Conservation (phyloP, 2,888 invertebrate genomes). For the Petrolisthes manimaculis region DNA sequence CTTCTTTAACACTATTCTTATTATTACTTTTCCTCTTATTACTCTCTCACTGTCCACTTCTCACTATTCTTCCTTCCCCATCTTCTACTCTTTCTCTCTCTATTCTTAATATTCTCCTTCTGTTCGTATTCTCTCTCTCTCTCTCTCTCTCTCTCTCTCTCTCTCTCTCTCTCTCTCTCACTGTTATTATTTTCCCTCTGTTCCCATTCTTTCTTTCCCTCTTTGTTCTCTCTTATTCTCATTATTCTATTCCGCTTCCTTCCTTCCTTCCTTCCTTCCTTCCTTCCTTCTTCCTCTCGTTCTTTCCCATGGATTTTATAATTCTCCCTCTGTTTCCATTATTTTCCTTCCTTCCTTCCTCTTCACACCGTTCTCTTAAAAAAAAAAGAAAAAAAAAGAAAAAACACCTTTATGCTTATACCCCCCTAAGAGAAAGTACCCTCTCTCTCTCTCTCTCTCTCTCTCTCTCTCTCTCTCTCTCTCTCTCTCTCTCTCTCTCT, state of each 20-base stretch:
- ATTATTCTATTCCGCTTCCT: neutral
- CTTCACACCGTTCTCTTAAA: neutral
- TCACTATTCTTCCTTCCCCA: neutral
- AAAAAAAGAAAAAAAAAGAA: too few relatives aligned
- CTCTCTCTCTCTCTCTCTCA: neutral
- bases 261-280: neutral
- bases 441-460: neutral
- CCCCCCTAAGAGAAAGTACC: neutral
- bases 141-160: neutral
- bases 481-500: conserved; percentile 11
- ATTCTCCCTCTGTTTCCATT: neutral
- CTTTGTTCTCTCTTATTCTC: neutral
- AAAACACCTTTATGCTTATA: neutral
- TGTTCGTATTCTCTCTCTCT: neutral
- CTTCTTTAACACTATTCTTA: neutral
- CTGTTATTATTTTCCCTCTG: too few relatives aligned
- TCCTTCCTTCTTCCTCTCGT: neutral
- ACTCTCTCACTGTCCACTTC: neutral
- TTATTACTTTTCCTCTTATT: neutral
- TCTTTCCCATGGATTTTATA: neutral
- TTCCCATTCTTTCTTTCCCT: neutral
- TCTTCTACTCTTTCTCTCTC: conserved; percentile 10
- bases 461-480: neutral
- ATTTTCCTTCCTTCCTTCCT: neutral
- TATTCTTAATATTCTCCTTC: too few relatives aligned